These are phyloP conservation scores for Leucoptera coffeella DNA, from an alignment of 2,888 invertebrate species.

Conservation along the genomic window DNA sequence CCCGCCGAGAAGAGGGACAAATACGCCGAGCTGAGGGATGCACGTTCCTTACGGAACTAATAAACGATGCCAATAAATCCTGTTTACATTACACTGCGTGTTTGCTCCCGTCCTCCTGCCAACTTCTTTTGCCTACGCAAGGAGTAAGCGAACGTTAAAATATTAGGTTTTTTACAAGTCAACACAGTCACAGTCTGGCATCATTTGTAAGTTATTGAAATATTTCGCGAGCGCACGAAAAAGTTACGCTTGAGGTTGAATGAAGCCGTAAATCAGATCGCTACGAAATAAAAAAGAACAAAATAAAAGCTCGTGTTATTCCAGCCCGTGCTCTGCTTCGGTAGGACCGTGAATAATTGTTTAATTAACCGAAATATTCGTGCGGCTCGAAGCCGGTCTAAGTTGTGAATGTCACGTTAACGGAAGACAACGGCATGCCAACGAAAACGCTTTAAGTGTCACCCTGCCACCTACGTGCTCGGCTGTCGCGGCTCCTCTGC, in stretches of 20 bases:
- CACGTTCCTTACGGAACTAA: slow-evolving; percentile 36
- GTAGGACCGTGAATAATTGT: slow-evolving; percentile 31
- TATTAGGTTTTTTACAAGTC: no score
- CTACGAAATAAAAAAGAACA: no score
- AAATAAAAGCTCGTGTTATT: slow-evolving; percentile 8
- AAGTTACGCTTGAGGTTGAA: no score
- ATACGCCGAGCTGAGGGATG: slow-evolving; percentile 18
- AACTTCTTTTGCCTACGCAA: slow-evolving; percentile 6
- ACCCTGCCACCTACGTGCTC: slow-evolving; percentile 38
- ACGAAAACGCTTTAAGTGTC: slow-evolving; percentile 39
- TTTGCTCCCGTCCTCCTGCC: slow-evolving; percentile 13
- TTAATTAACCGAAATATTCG: slow-evolving; percentile 36
- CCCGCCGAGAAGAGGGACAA: slow-evolving; percentile 26
- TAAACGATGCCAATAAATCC: slow-evolving; percentile 41
- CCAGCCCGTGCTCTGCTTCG: slow-evolving; percentile 21
- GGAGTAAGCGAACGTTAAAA: no score
- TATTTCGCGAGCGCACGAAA: no score
- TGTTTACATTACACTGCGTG: slow-evolving; percentile 26
- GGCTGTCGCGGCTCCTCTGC: slow-evolving; percentile 16
- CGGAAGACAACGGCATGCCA: slow-evolving; percentile 37
- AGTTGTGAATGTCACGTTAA: slow-evolving; percentile 33
- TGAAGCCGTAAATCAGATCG: no score
- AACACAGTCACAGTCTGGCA: no score
- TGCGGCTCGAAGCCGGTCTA: slow-evolving; percentile 30
- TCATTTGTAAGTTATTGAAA: no score